Evolutionary conservation across 2,797 vertebrate genomes (phyloP), one percentile per base, ranked within the genome.

Genomic region (Myotis daubentonii): DNA sequence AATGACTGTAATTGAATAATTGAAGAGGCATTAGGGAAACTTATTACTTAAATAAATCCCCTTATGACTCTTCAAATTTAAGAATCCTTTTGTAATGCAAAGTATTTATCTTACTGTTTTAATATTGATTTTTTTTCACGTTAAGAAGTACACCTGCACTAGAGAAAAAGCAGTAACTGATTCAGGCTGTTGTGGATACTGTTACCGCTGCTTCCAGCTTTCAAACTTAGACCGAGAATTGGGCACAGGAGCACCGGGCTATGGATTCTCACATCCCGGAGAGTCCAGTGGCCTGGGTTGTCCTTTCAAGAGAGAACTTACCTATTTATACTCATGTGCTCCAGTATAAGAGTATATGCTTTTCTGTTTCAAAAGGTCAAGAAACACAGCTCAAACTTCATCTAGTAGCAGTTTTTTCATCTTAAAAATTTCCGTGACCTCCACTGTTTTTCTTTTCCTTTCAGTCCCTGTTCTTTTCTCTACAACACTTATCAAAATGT

Each of bases 11-110:
- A 92, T 9, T 70, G 49, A 97, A 92, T 95, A 76, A 78, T 86
- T 94, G 82, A 95, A 93, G 92, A 93, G 74, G 47, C 57, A 93
- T 80, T 76, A 90, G 33, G 51, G 70, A 47, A 91, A 38, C 36
- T 88, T 90, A 83, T 81, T 79, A 88, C 51, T 86, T 93, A 92
- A 95, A 79, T 91, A 89, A 93, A 94, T 95, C 51, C 57, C 68
- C 38, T 62, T 87, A 41, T 79, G 88, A 62, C 85, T 91, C 86
- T 81, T 93, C 79, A 75, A 79, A 33, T 90, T 49, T 74, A 94
- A 94, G 72, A 93, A 89, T 90, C 17, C 30, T 85, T 96, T 90
- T 94, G 62, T 94, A 91, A 94, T 82, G 72, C 36, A 71, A 87
- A 84, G 36, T 92, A 76, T 95, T 93, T 93, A 68, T 60, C 65